Percentiles rank a stretch among this genome's conserved stretches.
These are phyloP conservation scores for Pantherophis alleghaniensis DNA, from an alignment of 2,797 vertebrate genomes.

Conservation along the genomic window DNA sequence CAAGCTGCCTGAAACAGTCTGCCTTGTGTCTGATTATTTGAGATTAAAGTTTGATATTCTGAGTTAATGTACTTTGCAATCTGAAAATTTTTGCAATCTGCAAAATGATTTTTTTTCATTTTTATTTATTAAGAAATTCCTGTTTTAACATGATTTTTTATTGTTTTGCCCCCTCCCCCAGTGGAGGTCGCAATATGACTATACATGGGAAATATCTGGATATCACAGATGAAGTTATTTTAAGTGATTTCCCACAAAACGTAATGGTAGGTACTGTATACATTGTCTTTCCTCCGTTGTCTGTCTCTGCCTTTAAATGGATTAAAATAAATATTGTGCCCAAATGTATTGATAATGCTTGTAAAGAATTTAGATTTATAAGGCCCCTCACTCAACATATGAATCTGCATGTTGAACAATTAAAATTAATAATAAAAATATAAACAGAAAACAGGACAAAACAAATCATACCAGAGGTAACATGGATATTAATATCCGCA, in stretches of 20 bases:
- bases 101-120: neutral
- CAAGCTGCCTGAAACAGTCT: neutral
- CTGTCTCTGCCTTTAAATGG: neutral
- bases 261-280: constrained; percentile 67
- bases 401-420: neutral
- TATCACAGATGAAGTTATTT: constrained; percentile 78
- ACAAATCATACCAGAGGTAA: neutral
- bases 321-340: neutral
- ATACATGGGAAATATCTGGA: constrained; percentile 78
- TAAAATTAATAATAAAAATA: neutral
- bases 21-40: neutral
- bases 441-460: neutral
- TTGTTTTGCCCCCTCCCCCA: constrained; percentile 39
- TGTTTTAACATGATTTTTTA: neutral
- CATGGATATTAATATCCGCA: neutral
- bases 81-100: neutral
- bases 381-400: neutral
- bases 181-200: constrained; percentile 81
- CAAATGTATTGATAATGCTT: neutral
- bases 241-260: constrained; percentile 64
- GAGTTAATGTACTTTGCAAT: constrained; percentile 23
- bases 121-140: neutral
- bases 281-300: neutral
- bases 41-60: neutral
- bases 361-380: neutral